A percentile compares a stretch with the other conserved stretches of the same genome.
Conservation (phyloP, 2,113 vertebrate species). For the Sinocyclocheilus grahami region DNA sequence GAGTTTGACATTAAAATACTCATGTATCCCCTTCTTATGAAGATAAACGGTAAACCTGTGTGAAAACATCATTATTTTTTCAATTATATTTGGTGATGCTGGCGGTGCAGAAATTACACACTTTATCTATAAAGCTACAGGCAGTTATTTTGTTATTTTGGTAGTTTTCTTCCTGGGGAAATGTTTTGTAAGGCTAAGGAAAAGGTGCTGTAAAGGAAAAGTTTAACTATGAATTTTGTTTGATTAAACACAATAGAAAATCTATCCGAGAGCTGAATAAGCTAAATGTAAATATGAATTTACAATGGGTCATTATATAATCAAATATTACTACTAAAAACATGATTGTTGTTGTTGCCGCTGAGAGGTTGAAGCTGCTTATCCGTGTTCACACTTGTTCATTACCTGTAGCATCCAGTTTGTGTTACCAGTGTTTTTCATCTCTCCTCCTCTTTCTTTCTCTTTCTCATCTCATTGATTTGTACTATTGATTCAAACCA, state of each 20-base stretch:
- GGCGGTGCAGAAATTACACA: neutral
- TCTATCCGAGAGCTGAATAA: neutral
- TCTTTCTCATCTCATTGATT: constrained; percentile 39
- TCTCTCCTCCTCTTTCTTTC: constrained; percentile 4
- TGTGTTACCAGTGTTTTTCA: constrained; percentile 7
- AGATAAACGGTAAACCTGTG: neutral
- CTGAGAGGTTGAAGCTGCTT: neutral
- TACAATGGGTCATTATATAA: neutral
- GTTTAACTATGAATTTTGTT: neutral
- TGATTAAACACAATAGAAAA: neutral
- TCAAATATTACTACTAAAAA: constrained; percentile 6
- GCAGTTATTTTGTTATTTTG: neutral
- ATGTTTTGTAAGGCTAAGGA: neutral
- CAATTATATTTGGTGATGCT: neutral
- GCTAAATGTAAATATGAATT: neutral
- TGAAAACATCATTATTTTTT: neutral
- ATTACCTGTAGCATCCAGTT: neutral
- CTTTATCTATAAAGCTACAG: neutral
- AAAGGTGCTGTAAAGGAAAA: neutral
- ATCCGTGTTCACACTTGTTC: neutral
- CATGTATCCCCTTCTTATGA: neutral
- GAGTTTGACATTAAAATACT: neutral
- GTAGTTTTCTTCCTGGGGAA: neutral
- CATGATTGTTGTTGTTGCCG: neutral
- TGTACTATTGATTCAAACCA: constrained; percentile 35